These are phyloP conservation scores for Andrena chrysosceles DNA, from an alignment of 2,888 invertebrate species.

Conservation along the genomic window DNA sequence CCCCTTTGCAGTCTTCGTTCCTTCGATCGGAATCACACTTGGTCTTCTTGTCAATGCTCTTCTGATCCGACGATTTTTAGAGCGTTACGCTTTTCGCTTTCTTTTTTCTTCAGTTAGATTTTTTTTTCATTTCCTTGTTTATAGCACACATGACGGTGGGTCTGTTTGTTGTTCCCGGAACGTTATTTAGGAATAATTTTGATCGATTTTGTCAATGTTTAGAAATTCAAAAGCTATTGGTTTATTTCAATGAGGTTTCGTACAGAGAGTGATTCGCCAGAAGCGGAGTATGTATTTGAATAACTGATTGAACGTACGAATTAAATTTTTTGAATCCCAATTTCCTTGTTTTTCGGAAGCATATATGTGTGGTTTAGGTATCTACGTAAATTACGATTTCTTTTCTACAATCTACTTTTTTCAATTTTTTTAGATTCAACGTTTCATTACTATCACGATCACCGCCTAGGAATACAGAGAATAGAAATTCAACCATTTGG, in stretches of 20 bases:
- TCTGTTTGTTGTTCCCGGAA: no score
- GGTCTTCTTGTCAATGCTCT: neutral
- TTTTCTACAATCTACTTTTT: no score
- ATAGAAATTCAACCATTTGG: no score
- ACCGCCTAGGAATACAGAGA: no score
- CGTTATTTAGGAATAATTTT: no score
- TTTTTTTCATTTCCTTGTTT: neutral
- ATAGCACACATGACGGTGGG: neutral
- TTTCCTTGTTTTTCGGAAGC: no score
- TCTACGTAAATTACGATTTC: no score
- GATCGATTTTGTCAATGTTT: no score
- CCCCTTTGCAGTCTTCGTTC: neutral
- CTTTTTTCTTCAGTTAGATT: neutral
- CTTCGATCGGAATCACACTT: conserved; percentile 5
- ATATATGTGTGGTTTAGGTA: no score
- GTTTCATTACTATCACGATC: no score
- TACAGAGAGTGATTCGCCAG: neutral
- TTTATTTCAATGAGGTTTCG: neutral
- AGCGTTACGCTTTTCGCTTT: neutral
- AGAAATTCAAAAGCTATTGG: neutral
- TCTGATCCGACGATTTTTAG: neutral
- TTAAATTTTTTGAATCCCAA: neutral
- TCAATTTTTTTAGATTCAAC: no score
- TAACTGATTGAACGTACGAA: neutral
- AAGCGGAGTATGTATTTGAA: neutral